These are phyloP conservation scores for Tenthredo notha DNA, from an alignment of 2,888 invertebrate species.

Conservation along the genomic window DNA sequence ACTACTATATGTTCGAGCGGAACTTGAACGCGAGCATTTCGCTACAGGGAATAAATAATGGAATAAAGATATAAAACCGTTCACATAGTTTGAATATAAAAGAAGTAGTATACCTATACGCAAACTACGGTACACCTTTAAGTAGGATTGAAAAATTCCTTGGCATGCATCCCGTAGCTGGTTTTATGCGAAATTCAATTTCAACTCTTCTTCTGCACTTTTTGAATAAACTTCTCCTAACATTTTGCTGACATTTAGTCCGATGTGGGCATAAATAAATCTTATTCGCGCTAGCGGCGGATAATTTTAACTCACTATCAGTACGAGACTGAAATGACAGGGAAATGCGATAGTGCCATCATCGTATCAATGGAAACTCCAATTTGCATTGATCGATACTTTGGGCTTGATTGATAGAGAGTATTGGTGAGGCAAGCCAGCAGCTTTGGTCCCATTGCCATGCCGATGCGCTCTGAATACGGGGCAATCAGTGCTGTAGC, in stretches of 20 bases:
- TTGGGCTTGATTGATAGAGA: conserved; percentile 43
- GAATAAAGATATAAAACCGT: conserved; percentile 40
- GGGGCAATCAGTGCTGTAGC: conserved; percentile 48
- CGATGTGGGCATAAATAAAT: background rate
- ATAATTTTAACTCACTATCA: background rate
- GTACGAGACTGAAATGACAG: conserved; percentile 34
- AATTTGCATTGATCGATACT: conserved; percentile 49
- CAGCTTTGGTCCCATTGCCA: conserved; percentile 15
- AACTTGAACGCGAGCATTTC: conserved; percentile 9
- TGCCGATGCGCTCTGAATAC: conserved; percentile 42
- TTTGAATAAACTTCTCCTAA: background rate
- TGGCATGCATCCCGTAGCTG: background rate
- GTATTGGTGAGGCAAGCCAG: conserved; percentile 25
- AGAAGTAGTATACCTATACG: background rate
- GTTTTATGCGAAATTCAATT: background rate
- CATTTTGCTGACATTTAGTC: background rate
- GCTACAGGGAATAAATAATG: conserved; percentile 33
- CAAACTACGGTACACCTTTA: conserved; percentile 12
- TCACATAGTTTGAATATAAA: conserved; percentile 24
- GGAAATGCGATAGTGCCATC: conserved; percentile 48
- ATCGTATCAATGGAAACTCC: conserved; percentile 45
- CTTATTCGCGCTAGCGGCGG: background rate
- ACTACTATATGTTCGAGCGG: background rate
- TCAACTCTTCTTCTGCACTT: background rate
- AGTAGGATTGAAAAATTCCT: background rate